A percentile compares a stretch with the other conserved stretches of the same genome.
Evolutionary conservation across 2,888 invertebrate genomes (phyloP).

Genomic region (Dorcus parallelipipedus): DNA sequence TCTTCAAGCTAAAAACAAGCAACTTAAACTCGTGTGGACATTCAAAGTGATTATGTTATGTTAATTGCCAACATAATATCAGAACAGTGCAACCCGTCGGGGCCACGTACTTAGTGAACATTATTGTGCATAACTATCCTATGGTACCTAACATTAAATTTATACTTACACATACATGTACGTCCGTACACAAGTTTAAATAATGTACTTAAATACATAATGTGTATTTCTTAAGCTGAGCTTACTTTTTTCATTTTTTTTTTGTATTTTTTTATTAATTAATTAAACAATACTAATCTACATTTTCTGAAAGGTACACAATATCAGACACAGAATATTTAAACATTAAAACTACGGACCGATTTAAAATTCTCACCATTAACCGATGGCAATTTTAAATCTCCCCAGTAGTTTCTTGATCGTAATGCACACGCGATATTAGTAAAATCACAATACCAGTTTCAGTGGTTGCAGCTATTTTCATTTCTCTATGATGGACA

Average conservation of each 20-base stretch:
- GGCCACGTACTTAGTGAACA: slow-evolving; percentile 33
- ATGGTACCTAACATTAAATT: slow-evolving; percentile 39
- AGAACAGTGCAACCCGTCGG: slow-evolving; percentile 21
- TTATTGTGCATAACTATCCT: slow-evolving; percentile 43
- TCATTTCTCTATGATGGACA: not conserved
- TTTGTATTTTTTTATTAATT: slow-evolving; percentile 33
- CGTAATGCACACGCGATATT: slow-evolving; percentile 44
- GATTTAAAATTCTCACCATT: slow-evolving; percentile 13
- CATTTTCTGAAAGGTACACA: slow-evolving; percentile 46
- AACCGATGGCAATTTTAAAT: slow-evolving; percentile 13
- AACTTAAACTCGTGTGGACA: too few relatives aligned
- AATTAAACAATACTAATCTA: slow-evolving; percentile 44
- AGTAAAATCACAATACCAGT: slow-evolving; percentile 44
- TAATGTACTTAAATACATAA: slow-evolving; percentile 4
- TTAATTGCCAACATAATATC: not conserved
- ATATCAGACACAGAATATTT: slow-evolving; percentile 47
- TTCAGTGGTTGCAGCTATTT: slow-evolving; percentile 26
- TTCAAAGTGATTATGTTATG: too few relatives aligned
- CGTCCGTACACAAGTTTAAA: slow-evolving; percentile 14
- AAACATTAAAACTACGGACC: slow-evolving; percentile 23
- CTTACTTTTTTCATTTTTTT: slow-evolving; percentile 33
- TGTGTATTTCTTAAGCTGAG: slow-evolving; percentile 33
- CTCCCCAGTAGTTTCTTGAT: slow-evolving; percentile 15
- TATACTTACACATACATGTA: too few relatives aligned
- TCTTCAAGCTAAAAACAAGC: too few relatives aligned